Conservation (phyloP, 2,797 vertebrate genomes). For the Cyprinella venusta region DNA sequence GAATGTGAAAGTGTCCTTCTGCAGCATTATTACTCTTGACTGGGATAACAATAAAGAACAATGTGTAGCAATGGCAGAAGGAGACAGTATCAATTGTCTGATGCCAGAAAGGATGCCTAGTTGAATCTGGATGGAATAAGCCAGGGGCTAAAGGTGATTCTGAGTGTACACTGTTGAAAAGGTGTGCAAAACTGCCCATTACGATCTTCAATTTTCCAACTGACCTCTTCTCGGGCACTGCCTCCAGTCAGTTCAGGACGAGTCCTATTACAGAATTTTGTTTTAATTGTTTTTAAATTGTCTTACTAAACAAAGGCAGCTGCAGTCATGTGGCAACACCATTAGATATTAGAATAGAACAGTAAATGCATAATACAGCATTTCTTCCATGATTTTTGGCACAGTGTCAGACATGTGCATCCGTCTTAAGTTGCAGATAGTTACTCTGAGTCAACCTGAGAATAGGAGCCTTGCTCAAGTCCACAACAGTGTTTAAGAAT, state of each 20-base stretch:
- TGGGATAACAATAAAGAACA: slow-evolving; percentile 19
- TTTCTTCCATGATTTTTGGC: neutral
- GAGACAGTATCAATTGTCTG: neutral
- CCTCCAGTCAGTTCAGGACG: neutral
- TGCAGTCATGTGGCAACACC: neutral
- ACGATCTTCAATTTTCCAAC: neutral
- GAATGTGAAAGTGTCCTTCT: slow-evolving; percentile 19
- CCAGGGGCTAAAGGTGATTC: slow-evolving; percentile 23
- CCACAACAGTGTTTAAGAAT: neutral
- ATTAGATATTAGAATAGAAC: neutral
- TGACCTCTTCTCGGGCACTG: slow-evolving; percentile 1
- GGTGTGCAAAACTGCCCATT: slow-evolving; percentile 5
- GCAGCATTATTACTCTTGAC: slow-evolving; percentile 3
- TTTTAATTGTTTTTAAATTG: neutral
- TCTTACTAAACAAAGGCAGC: neutral
- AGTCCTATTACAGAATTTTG: neutral
- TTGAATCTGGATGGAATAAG: slow-evolving; percentile 9
- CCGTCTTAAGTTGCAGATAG: neutral
- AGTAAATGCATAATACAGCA: neutral
- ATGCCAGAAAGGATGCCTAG: slow-evolving; percentile 1
- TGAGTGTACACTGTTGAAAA: slow-evolving; percentile 1
- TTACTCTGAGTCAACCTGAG: neutral
- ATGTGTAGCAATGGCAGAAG: neutral
- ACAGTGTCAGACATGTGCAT: neutral
- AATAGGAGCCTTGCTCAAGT: neutral